Evolutionary conservation across 2,113 vertebrate species (phyloP).

Genomic region (Madoqua kirkii): DNA sequence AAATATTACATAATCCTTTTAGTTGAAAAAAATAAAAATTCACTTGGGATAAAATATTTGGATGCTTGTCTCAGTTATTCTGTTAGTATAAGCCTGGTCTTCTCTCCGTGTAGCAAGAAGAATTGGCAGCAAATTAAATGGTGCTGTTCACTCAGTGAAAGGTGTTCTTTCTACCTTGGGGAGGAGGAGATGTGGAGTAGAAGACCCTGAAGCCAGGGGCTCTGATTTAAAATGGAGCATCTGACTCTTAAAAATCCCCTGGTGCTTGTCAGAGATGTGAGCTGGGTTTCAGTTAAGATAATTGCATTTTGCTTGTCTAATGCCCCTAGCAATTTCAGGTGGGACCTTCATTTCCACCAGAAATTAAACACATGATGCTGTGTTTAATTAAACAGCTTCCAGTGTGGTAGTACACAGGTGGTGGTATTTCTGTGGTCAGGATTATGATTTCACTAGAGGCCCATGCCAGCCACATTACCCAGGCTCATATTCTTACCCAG

Average conservation of each 20-base stretch:
- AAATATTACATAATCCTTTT: neutral
- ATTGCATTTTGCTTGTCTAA: slow-evolving; percentile 28
- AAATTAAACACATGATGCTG: neutral
- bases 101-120: neutral
- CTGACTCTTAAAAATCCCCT: slow-evolving; percentile 28
- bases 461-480: neutral
- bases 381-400: slow-evolving; percentile 54
- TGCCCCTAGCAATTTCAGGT: slow-evolving; percentile 10
- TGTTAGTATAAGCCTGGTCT: neutral
- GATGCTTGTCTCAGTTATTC: neutral
- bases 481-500: neutral
- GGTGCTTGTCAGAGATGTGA: neutral
- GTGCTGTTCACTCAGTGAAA: neutral
- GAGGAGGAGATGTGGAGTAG: neutral
- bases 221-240: neutral
- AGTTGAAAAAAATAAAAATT: neutral
- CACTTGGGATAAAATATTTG: slow-evolving; percentile 3
- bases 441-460: neutral
- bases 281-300: slow-evolving; percentile 51
- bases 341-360: slow-evolving; percentile 15
- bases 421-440: neutral
- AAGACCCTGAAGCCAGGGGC: neutral
- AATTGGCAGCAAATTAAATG: neutral
- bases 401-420: neutral
- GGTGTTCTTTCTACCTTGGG: neutral